phyloP scores from a whole-genome alignment of 2,888 invertebrate genomes.

The Pandemis cinnamomeana region DNA sequence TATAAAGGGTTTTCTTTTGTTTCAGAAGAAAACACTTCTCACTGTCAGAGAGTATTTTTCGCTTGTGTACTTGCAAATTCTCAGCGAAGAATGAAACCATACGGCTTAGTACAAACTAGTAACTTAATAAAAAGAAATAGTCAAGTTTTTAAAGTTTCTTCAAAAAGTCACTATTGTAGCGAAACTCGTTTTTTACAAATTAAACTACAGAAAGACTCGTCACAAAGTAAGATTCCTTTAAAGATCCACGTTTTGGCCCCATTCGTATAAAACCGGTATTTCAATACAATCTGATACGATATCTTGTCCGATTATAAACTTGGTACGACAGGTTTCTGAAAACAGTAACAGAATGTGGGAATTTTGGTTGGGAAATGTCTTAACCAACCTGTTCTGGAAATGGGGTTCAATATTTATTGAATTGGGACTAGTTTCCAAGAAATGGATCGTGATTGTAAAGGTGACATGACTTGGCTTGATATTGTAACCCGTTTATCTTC shows the following conservation, averaged over 20 bases:
- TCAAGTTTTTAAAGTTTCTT: conserved; percentile 9
- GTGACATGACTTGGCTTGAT: background rate
- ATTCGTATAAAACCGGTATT: conserved; percentile 49
- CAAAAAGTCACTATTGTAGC: conserved; percentile 17
- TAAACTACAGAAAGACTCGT: conserved; percentile 15
- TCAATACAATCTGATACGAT: conserved; percentile 51
- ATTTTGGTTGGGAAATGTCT: conserved; percentile 50
- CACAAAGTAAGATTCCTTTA: conserved; percentile 30
- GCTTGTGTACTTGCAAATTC: background rate
- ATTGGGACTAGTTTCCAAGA: conserved; percentile 54
- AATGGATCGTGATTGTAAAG: conserved; percentile 47
- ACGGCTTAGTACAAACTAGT: background rate
- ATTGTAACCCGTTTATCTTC: conserved; percentile 37
- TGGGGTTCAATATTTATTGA: conserved; percentile 50
- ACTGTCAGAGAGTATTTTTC: background rate
- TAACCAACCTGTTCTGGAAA: conserved; percentile 60
- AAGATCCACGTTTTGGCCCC: conserved; percentile 32
- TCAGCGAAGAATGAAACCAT: background rate
- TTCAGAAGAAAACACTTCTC: background rate
- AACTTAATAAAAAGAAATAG: background rate
- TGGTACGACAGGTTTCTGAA: conserved; percentile 64
- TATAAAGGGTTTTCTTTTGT: conserved; percentile 4
- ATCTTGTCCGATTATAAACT: conserved; percentile 55
- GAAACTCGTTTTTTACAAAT: conserved; percentile 14
- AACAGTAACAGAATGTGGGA: conserved; percentile 57